Base-by-base conservation (phyloP, 2,797 vertebrate genomes). In the Microctenopoma stevenorrisi region DNA sequence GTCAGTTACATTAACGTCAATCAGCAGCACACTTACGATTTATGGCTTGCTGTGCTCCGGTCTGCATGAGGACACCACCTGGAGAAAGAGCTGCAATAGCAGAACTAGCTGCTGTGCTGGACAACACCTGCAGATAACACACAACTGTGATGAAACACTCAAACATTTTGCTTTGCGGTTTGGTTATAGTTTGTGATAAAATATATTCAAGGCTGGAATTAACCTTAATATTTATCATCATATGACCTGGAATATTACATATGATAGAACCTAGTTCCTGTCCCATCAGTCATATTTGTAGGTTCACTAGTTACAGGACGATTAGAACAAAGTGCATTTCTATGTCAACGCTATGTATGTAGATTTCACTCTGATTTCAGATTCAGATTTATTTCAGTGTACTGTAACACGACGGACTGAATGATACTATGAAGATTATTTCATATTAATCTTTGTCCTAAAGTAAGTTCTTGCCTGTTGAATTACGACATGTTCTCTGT, bases 21-120 rank as follows among this genome's bases (percentile, higher is more conserved):
- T 44, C 43, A 63, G 13, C 8, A 33, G 57, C 12, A 62, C 40
- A 92, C 96, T 90, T 92, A 99, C 98, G 97, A 91, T 96, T 97
- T 92, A 99, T 96, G 91, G 97, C 94, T 95, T 98, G 97, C 86
- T 97, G 96, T 68, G 94, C 89, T 84, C 95, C 96, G 78, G 95
- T 92, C 90, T 95, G 96, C 98, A 99, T 99, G 85, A 99, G 95
- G 71, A 96, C 82, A 49, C 98, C 98, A 84, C 98, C 98, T 68
- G 98, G 96, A 72, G 98, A 99, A 67, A 99, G 95, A 44, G 96
- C 94, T 87, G 96, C 90, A 64, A 98, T 96, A 71, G 97, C 96
- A 82, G 95, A 96, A 85, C 93, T 95, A 69, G 96, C 97, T 80
- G 93, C 91, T 86, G 91, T 88, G 81, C 95, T 98, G 86, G 97